Conservation (phyloP, 2,113 vertebrate genomes). For the Azemiops feae region DNA sequence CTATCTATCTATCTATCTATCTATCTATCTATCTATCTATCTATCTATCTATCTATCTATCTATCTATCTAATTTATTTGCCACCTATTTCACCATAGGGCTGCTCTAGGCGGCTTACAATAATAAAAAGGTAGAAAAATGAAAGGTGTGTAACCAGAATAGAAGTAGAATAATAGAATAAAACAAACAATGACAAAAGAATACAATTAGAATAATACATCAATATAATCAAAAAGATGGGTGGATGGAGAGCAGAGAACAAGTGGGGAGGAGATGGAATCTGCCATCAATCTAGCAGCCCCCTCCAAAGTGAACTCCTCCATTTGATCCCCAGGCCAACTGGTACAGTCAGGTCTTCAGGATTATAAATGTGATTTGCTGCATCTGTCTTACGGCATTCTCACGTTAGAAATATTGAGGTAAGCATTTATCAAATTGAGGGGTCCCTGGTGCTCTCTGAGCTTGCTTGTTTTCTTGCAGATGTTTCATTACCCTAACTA, state of each 20-base stretch:
- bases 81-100: neutral
- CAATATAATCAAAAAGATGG: neutral
- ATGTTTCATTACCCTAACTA: no score
- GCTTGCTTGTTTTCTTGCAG: no score
- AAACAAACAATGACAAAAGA: neutral
- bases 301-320: neutral
- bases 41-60: no score
- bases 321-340: neutral
- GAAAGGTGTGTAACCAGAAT: neutral
- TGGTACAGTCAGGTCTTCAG: neutral
- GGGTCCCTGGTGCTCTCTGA: no score
- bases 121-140: neutral
- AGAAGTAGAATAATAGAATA: neutral
- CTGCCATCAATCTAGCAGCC: neutral
- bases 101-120: neutral
- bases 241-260: neutral
- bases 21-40: no score
- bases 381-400: neutral
- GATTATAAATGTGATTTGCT: neutral
- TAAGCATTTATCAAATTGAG: neutral
- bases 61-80: neutral
- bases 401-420: neutral
- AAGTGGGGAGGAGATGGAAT: neutral
- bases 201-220: neutral
- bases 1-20: no score